Base-by-base conservation (phyloP, 2,797 vertebrate genomes). In the Chromobotia macracanthus region DNA sequence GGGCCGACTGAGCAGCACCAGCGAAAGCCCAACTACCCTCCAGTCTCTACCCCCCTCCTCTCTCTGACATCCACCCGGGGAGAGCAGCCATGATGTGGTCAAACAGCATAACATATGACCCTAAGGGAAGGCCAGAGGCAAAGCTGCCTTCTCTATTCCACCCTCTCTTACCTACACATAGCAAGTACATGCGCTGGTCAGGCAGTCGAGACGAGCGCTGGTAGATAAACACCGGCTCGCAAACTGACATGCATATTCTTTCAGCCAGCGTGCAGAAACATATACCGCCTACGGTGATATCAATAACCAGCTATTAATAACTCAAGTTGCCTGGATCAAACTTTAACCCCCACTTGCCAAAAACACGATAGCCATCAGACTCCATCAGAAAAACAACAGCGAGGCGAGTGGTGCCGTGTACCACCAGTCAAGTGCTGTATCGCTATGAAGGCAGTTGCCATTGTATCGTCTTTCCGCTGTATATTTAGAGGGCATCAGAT, bases 31-130 rank as follows among this genome's bases (percentile, higher is more conserved):
- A 25, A 65, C 71, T 69, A 79, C 46, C 75, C 60, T 73, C 75
- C 38, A 65, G 21, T 44, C 79, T 74, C 75, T 25, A 66, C 55
- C 61, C 56, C 76, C 75, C 64, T 41, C 55, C 73, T 77, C 68
- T 55, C 68, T 72, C 80, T 84, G 80, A 84, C 84, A 81, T 72
- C 71, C 71, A 82, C 66, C 72, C 38, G 9, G 68, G 80, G 81
- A 85, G 83, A 78, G 73, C 73, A 85, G 72, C 75, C 83, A 84
- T 87, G 87, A 86, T 87, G 88, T 77, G 85, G 81, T 89, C 87
- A 88, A 89, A 88, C 86, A 83, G 86, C 85, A 87, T 88, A 88
- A 83, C 87, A 87, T 86, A 89, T 87, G 85, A 85, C 82, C 84
- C 86, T 80, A 65, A 86, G 87, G 86, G 87, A 80, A 85, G 81